These are phyloP conservation scores for Gorsachius goisagi DNA, from an alignment of 2,113 vertebrate species.

Conservation along the genomic window DNA sequence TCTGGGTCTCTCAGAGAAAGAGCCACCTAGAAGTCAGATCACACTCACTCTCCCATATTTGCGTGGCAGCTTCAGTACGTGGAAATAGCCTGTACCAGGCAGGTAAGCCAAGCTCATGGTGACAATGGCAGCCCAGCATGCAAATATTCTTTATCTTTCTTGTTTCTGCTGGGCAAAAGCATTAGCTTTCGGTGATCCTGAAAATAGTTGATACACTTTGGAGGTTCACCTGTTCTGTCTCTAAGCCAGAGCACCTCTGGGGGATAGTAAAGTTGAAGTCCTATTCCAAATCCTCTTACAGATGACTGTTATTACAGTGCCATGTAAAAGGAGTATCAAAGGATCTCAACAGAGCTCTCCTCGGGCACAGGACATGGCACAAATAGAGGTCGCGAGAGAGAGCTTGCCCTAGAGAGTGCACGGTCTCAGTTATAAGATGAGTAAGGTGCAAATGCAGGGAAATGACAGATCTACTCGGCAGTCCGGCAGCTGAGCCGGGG, in stretches of 20 bases:
- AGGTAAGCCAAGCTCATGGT: background rate
- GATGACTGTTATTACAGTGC: background rate
- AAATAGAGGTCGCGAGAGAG: background rate
- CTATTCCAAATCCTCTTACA: background rate
- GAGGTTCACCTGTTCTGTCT: background rate
- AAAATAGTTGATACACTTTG: background rate
- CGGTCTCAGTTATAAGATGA: background rate
- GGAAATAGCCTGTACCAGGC: background rate
- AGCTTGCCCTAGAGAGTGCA: background rate
- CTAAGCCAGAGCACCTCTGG: background rate
- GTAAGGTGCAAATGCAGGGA: background rate
- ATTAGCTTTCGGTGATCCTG: background rate
- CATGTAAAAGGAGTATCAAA: background rate
- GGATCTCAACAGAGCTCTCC: background rate
- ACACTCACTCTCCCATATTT: background rate
- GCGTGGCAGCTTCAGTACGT: background rate
- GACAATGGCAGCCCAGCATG: background rate
- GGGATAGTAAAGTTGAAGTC: background rate
- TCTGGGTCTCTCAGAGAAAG: background rate
- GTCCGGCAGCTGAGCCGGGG: background rate
- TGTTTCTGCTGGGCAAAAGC: background rate
- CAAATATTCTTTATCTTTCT: background rate
- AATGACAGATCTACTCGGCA: background rate
- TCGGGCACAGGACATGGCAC: background rate
- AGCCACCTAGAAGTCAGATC: background rate